phyloP scores from a whole-genome alignment of 2,797 vertebrate genomes.

The Scyliorhinus canicula region DNA sequence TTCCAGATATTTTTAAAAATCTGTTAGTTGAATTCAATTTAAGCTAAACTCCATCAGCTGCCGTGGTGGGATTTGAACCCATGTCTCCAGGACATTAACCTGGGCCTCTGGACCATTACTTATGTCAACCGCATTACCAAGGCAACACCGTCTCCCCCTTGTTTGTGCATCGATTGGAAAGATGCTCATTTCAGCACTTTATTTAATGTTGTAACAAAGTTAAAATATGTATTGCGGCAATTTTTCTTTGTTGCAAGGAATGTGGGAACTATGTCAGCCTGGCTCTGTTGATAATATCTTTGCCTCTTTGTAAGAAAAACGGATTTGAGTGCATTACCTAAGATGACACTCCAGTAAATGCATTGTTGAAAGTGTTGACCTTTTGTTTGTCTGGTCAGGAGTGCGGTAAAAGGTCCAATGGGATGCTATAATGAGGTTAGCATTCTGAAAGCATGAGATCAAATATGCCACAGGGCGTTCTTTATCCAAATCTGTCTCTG shows the following conservation, averaged over 20 bases:
- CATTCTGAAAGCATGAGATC: neutral
- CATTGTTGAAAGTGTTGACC: neutral
- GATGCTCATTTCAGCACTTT: neutral
- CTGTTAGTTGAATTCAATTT: no score
- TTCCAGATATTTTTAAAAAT: no score
- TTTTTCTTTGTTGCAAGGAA: neutral
- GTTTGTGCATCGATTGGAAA: neutral
- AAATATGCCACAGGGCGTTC: neutral
- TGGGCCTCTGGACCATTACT: no score
- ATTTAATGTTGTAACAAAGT: neutral
- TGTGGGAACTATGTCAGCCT: neutral
- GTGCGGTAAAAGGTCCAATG: neutral
- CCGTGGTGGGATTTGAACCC: no score
- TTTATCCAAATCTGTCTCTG: neutral
- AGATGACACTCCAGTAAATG: neutral
- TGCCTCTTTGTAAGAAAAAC: neutral
- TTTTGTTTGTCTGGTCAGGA: neutral
- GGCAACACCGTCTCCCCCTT: no score
- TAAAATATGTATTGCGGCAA: neutral
- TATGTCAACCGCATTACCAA: no score
- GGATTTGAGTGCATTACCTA: neutral
- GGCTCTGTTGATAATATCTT: neutral
- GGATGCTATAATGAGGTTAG: neutral
- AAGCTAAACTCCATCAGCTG: no score
- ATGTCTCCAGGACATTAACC: no score